These are phyloP conservation scores for Ctenopoma kingsleyae DNA, from an alignment of 2,797 vertebrate genomes.

Conservation along the genomic window DNA sequence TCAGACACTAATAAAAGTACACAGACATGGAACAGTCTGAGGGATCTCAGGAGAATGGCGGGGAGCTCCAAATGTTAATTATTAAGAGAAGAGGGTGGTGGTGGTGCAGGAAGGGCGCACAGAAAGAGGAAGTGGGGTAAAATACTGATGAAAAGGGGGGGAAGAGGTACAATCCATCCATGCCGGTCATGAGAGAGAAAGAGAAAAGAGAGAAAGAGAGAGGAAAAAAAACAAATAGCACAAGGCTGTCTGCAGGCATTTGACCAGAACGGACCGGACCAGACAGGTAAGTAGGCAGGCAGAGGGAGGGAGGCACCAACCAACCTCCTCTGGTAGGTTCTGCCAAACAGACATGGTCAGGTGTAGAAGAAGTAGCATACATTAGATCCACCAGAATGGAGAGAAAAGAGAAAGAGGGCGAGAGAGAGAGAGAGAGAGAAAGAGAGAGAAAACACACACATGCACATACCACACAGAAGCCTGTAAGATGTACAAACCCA, in stretches of 20 bases:
- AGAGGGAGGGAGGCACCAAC: constrained; percentile 84
- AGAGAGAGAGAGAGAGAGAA: constrained; percentile 60
- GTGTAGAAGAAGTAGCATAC: constrained; percentile 80
- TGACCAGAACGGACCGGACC: constrained; percentile 73
- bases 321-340: constrained; percentile 89
- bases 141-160: constrained; percentile 51
- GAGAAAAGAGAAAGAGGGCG: constrained; percentile 67
- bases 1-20: constrained; percentile 40
- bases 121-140: constrained; percentile 53
- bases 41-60: constrained; percentile 33
- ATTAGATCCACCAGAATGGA: constrained; percentile 83
- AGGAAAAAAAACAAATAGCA: constrained; percentile 50
- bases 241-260: constrained; percentile 82
- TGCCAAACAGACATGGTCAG: constrained; percentile 84
- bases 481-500: constrained; percentile 72
- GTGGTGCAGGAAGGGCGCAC: constrained; percentile 49
- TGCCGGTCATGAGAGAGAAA: constrained; percentile 77
- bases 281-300: constrained; percentile 80
- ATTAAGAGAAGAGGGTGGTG: constrained; percentile 19
- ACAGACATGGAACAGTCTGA: constrained; percentile 48
- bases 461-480: constrained; percentile 76
- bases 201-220: constrained; percentile 48
- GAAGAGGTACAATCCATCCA: constrained; percentile 74
- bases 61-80: constrained; percentile 40
- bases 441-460: constrained; percentile 66